Evolutionary conservation across 1,140 invertebrate species (phyloP), one percentile per base, ranked within the genome.

Genomic region (Listronotus oregonensis): DNA sequence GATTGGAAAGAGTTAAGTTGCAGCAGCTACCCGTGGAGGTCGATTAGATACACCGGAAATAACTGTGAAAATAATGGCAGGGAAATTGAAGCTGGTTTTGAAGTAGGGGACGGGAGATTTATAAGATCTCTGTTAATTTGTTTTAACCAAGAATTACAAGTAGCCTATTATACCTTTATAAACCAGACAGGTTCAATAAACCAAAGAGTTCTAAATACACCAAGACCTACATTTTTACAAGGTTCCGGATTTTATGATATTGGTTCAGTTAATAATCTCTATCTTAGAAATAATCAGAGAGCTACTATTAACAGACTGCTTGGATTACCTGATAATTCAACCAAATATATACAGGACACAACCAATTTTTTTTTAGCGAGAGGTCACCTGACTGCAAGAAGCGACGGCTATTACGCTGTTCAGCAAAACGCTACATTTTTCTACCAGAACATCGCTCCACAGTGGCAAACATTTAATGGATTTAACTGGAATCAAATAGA

Each of bases 331-430:
- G 39, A 72, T 39, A 60, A 75, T n/a, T 75, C 72, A 0, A 42
- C 40, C 0, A 64, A 72, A 61, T 78, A 77, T 61, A 71, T 82
- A 4, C 43, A 51, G 51, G 80, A 86, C 0, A 79, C 83, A 18
- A 86, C 86, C 14, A 87, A 89, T 47, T 71, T 63, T 43, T 86
- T 70, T 70, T 69, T 90, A 54, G 80, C 87, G 0, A 80, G 86
- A 32, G 88, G 88, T 14, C 89, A 90, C 70, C 75, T 90, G 17
- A 80, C 84, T 0, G 87, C 88, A 31, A 87, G 87, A 71, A 83
- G 80, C 39, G 88, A 90, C 71, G 85, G 84, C 46, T 78, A 88
- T 5, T 87, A 83, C 64, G 86, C 82, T 0, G 75, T 82, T 9
- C 84, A 85, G 50, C 86, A 90, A 72, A 81, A 84, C 1, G 78